Percentiles rank a stretch among this genome's conserved stretches.
Conservation (phyloP, 2,113 vertebrate genomes). For the Poeciliopsis prolifica region DNA sequence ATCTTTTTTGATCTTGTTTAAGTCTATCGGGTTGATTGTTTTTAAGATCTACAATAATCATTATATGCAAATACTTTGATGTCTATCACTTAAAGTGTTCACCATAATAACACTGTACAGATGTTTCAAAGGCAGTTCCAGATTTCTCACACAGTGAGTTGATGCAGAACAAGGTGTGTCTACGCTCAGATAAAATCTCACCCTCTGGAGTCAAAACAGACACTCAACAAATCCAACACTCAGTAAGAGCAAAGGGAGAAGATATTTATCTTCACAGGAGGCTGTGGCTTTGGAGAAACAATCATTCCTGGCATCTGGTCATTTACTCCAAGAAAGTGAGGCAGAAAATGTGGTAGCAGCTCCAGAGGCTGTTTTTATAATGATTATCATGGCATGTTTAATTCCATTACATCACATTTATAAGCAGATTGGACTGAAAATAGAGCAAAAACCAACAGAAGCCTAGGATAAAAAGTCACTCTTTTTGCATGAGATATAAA, state of each 20-base stretch:
- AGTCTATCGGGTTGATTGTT: not conserved
- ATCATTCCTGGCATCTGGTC: not conserved
- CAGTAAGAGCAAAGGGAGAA: slow-evolving; percentile 3
- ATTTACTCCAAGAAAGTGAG: not conserved
- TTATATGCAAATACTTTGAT: slow-evolving; percentile 1
- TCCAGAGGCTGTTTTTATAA: not conserved
- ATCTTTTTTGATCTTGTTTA: not conserved
- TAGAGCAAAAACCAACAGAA: not conserved
- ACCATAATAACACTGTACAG: not conserved
- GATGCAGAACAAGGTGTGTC: slow-evolving; percentile 43
- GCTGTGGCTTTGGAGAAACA: not conserved
- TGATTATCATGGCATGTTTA: too few species aligned
- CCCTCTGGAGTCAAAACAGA: slow-evolving; percentile 66
- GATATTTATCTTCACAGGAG: slow-evolving; percentile 28
- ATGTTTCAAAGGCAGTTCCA: slow-evolving; percentile 35
- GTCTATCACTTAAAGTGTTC: slow-evolving; percentile 1
- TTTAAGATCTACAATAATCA: slow-evolving; percentile 2
- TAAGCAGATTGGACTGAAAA: not conserved
- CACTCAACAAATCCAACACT: slow-evolving; percentile 13
- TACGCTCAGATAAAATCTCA: slow-evolving; percentile 54
- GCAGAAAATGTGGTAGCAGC: not conserved
- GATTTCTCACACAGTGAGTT: slow-evolving; percentile 34
- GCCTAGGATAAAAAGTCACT: not conserved
- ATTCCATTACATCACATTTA: too few species aligned
- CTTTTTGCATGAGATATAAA: not conserved